Base-by-base conservation (phyloP, 2,888 invertebrate species). In the Drosophila multiciliata region DNA sequence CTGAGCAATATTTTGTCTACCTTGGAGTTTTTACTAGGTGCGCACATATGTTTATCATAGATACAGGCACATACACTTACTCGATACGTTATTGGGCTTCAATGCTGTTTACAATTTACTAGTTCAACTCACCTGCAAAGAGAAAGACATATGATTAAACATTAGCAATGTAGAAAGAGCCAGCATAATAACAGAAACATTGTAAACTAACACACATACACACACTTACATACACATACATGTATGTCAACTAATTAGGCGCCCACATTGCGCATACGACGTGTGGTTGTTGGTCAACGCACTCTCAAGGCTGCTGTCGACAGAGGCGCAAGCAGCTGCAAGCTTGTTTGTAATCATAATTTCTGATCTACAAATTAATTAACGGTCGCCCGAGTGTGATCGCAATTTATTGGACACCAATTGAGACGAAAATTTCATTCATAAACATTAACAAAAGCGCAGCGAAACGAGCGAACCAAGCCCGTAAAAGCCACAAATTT, bases 381-480 rank as follows among this genome's bases (percentile, higher is more conserved):
- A 88, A 74, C 74, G 70, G 69, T 69, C 87, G 72, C 49, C 66
- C 66, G 83, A 89, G 89, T 87, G 87, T 84, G 82, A 87, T 87
- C 87, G 79, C 87, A 87, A 87, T 87, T 87, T 87, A 86, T 86
- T 88, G 84, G 89, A 84, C 86, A 88, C 80, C 85, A 80, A 88
- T 86, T 83, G 85, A 82, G 80, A 83, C 23, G 80, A 67, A 66
- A 66, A 81, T 80, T 82, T 87, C 89, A 87, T 87, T 87, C 87
- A 87, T 85, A 89, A 87, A 87, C 82, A 84, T 81, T 82, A 76
- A 76, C 48, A 66, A 72, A 60, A 54, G 50, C 48, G 32, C 53
- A 58, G 54, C 32, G 53, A 35, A 52, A 65, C 52, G 35, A 45
- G 53, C 50, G n/a, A 38, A 38, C 26, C 26, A 20, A 49, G 45